Evolutionary conservation across 2,113 vertebrate species (phyloP).

Genomic region (Cyanistes caeruleus): DNA sequence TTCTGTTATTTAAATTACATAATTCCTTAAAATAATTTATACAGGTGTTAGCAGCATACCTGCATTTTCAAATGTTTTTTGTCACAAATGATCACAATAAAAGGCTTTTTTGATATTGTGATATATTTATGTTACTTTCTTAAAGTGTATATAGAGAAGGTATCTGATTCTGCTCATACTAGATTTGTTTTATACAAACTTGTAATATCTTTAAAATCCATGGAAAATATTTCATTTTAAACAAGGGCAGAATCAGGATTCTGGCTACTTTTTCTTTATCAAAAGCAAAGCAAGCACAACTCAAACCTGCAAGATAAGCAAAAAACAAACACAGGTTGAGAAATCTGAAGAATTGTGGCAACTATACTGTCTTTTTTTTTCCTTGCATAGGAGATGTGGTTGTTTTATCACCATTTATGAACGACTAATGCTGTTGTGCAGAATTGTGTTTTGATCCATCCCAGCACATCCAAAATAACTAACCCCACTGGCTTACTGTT

Average conservation of each 20-base stretch:
- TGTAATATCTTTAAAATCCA: neutral
- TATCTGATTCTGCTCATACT: neutral
- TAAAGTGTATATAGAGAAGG: neutral
- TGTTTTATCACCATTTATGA: neutral
- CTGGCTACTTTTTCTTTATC: neutral
- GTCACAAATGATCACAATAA: neutral
- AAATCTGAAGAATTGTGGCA: neutral
- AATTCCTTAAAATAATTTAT: neutral
- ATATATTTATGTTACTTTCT: neutral
- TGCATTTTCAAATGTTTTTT: neutral
- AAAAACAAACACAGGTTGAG: neutral
- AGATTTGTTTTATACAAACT: neutral
- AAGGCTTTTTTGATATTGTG: neutral
- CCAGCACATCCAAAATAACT: neutral
- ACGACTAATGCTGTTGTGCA: neutral
- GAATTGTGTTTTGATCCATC: neutral
- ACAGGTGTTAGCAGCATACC: neutral
- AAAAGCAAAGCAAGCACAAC: neutral
- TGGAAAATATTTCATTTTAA: neutral
- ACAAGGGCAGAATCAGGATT: neutral
- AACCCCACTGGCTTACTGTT: neutral
- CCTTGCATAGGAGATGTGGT: neutral
- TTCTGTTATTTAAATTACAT: neutral
- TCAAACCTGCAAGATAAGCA: neutral
- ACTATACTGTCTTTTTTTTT: neutral